phyloP scores from a whole-genome alignment of 1,140 invertebrate species.

The Drosophila virilis region DNA sequence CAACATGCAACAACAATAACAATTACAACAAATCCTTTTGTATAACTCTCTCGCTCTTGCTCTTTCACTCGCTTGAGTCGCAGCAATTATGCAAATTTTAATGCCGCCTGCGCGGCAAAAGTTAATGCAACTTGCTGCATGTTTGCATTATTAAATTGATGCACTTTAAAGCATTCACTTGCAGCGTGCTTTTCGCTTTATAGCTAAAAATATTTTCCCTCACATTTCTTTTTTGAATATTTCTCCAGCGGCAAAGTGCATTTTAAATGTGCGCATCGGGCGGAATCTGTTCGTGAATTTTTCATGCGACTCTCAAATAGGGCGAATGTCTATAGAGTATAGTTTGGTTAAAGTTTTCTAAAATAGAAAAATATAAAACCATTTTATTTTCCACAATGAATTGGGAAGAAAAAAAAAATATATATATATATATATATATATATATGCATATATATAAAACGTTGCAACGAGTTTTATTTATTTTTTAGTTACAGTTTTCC shows the following conservation, averaged over 20 bases:
- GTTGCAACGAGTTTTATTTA: no score
- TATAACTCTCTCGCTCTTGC: slow-evolving; percentile 4
- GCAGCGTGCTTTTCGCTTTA: slow-evolving; percentile 43
- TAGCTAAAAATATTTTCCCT: slow-evolving; percentile 56
- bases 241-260: slow-evolving; percentile 60
- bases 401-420: not conserved
- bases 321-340: not conserved
- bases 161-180: slow-evolving; percentile 69
- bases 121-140: slow-evolving; percentile 75
- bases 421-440: no score
- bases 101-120: slow-evolving; percentile 57
- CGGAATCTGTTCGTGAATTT: slow-evolving; percentile 67
- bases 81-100: slow-evolving; percentile 76
- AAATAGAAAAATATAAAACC: not conserved
- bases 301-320: slow-evolving; percentile 45
- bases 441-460: no score
- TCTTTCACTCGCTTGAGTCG: slow-evolving; percentile 48
- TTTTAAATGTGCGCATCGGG: slow-evolving; percentile 69
- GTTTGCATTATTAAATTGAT: slow-evolving; percentile 78
- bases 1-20: slow-evolving; percentile 30
- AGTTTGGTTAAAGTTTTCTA: slow-evolving; percentile 5
- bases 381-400: not conserved
- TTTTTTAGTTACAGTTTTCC: no score
- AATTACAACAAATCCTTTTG: slow-evolving; percentile 14
- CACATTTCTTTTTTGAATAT: slow-evolving; percentile 24